Evolutionary conservation across 1,140 invertebrate genomes (phyloP), one percentile per base, ranked within the genome.

Genomic region (Anastrepha obliqua): DNA sequence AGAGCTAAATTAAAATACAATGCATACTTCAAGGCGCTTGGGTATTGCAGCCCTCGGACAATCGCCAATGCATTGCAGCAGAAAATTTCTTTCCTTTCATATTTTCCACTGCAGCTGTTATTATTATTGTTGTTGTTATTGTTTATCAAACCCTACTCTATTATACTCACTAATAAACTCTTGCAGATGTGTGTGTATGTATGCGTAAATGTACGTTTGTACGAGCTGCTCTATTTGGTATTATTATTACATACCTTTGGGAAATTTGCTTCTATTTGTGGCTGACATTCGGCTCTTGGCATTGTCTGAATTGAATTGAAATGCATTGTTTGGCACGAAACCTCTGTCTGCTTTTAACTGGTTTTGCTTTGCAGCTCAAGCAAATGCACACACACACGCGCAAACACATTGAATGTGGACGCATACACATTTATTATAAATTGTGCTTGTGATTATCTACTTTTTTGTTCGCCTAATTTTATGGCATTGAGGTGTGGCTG

Each of bases 261-360:
- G 74, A 81, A 81, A 81, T 81, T 81, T 81, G 20, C 47, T 55
- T 81, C 47, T 81, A 55, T 81, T 81, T 81, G 47, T 55, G 74
- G 47, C n/a, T 81, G 74, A 29, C 44, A 81, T 81, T 55, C 74
- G 47, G 74, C 74, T 81, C n/a, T 55, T 17, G 47, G 47, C 74
- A 81, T 81, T 81, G 74, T 81, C 74, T 81, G 74, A 81, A 81
- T 81, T 81, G 74, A 81, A 81, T 81, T 81, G 74, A 81, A 55
- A 51, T 81, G 74, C 74, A 81, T 81, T 81, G 74, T 81, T 81
- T 81, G 74, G 74, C 74, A 81, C n/a, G 47, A 29, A 55, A n/a
- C 74, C 44, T 81, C 17, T 81, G 20, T 81, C 74, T 81, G 74
- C 47, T 55, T 55, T 81, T 81, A 55, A 81, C 74, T 81, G 74